Conservation (phyloP, 2,888 invertebrate species). For the Macropis europaea region DNA sequence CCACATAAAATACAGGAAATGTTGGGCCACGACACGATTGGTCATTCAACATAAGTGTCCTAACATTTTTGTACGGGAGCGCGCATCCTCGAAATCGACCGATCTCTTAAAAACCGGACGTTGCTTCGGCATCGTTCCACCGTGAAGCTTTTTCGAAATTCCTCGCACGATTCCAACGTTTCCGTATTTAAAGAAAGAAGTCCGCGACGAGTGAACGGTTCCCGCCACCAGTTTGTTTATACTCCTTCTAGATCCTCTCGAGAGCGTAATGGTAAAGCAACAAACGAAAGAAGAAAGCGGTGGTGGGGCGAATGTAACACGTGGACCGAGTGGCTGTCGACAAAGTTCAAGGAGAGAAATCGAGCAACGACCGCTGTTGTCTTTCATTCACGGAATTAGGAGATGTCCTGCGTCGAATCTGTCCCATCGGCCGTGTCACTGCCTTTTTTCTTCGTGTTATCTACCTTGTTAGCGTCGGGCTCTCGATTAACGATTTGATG, state of each 20-base stretch:
- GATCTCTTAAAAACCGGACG: too few species aligned
- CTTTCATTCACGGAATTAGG: conserved; percentile 35
- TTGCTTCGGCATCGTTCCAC: too few species aligned
- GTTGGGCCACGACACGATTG: too few species aligned
- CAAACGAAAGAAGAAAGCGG: conserved; percentile 38
- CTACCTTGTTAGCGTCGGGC: too few species aligned
- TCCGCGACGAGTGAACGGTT: not conserved
- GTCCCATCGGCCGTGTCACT: not conserved
- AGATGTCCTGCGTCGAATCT: not conserved
- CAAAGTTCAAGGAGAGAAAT: conserved; percentile 35
- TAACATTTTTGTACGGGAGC: too few species aligned
- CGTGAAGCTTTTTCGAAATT: not conserved
- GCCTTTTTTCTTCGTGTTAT: too few species aligned
- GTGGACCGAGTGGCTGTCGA: conserved; percentile 28
- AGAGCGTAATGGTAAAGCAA: conserved; percentile 27
- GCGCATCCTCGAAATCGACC: too few species aligned
- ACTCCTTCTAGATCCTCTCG: conserved; percentile 1
- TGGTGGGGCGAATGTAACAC: conserved; percentile 19
- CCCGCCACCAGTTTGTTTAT: conserved; percentile 19
- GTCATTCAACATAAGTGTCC: too few species aligned
- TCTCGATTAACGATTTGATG: too few species aligned
- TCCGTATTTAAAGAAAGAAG: conserved; percentile 1
- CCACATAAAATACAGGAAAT: too few species aligned
- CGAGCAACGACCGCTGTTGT: conserved; percentile 18
- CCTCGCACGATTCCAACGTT: not conserved